Conservation (phyloP, 1,140 invertebrate species). For the Tetragnatha versicolor region DNA sequence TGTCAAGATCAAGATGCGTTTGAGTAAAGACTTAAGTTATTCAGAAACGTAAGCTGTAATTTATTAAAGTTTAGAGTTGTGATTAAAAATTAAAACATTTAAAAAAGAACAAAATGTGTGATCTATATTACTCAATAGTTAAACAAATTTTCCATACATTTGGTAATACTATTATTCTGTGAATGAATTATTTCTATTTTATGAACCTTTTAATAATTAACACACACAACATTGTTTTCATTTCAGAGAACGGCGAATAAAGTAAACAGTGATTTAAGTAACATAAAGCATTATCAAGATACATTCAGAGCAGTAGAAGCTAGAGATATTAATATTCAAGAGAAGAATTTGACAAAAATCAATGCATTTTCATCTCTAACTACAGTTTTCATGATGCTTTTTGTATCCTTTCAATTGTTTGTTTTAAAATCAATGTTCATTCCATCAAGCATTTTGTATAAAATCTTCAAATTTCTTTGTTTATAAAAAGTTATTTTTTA, state of each 20-base stretch:
- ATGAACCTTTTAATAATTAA: not conserved
- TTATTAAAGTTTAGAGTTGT: too few species aligned
- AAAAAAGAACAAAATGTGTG: too few species aligned
- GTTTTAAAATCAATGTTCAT: conserved; percentile 40
- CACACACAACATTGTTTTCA: conserved; percentile 13
- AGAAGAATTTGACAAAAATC: conserved; percentile 76
- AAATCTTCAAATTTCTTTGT: conserved; percentile 22
- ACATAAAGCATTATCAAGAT: conserved; percentile 75
- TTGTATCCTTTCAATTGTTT: conserved; percentile 71
- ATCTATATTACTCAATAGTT: too few species aligned
- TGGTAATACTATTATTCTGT: too few species aligned
- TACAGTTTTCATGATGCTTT: conserved; percentile 73
- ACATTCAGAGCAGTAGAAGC: conserved; percentile 76
- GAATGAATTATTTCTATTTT: too few species aligned
- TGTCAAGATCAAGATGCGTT: too few species aligned
- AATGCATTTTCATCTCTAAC: conserved; percentile 76
- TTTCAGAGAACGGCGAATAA: conserved; percentile 68
- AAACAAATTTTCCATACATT: too few species aligned
- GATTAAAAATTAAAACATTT: too few species aligned
- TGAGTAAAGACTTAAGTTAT: too few species aligned
- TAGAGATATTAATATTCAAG: conserved; percentile 77
- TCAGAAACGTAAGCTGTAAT: too few species aligned
- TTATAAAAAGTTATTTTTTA: too few species aligned
- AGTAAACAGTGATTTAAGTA: conserved; percentile 70
- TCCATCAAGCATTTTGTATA: conserved; percentile 15